Percentiles rank a stretch among this genome's conserved stretches.
phyloP scores from a whole-genome alignment of 1,140 invertebrate genomes.

The Drosophila arawakana region DNA sequence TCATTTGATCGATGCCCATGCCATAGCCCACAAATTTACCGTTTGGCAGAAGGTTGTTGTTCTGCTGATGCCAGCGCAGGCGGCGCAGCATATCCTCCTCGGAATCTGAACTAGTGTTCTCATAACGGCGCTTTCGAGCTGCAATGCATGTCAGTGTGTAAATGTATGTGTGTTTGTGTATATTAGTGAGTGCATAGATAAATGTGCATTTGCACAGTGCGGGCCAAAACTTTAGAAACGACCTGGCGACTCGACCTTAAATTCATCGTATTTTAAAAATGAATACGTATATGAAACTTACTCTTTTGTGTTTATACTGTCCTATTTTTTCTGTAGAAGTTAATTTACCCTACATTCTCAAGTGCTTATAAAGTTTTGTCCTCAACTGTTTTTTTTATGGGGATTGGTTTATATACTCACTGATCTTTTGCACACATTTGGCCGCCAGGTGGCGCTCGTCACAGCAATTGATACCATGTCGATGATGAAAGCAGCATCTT shows the following conservation, averaged over 20 bases:
- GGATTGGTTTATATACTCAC: conserved; percentile 67
- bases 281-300: too few species aligned
- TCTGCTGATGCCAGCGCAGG: conserved; percentile 85
- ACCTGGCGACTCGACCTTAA: background rate
- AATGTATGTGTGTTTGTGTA: background rate
- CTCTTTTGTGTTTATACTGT: too few species aligned
- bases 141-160: background rate
- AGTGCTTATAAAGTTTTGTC: background rate
- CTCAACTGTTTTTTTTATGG: background rate
- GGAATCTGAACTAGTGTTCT: conserved; percentile 90
- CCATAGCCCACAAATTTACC: conserved; percentile 73
- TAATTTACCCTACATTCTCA: too few species aligned
- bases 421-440: conserved; percentile 85
- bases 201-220: background rate
- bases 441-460: conserved; percentile 86
- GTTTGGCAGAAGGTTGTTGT: conserved; percentile 55
- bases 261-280: too few species aligned
- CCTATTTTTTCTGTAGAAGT: too few species aligned
- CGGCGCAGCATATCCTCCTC: conserved; percentile 90
- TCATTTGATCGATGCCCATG: conserved; percentile 64
- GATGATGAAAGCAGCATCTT: conserved; percentile 90
- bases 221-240: background rate
- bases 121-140: conserved; percentile 81
- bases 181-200: too few species aligned
- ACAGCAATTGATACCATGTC: conserved; percentile 87